Evolutionary conservation across 2,888 invertebrate genomes (phyloP), one percentile per base, ranked within the genome.

Genomic region (Drosophila mimetica): DNA sequence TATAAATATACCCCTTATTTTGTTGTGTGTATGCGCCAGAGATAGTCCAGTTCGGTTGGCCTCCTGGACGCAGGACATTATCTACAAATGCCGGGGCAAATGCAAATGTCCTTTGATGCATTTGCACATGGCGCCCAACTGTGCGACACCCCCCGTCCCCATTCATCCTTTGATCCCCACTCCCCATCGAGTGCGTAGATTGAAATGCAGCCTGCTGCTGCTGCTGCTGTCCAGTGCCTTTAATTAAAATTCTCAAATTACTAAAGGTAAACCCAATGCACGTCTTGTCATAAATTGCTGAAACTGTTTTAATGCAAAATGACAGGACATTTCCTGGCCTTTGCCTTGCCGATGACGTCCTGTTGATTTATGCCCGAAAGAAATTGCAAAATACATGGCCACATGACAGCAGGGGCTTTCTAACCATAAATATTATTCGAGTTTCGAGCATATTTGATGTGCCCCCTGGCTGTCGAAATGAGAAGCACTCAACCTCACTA

Each of bases 221-320:
- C 4, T 2, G 28, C 58, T 75, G 55, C 47, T 54, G 54, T 69
- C 53, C 60, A 77, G 69, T 71, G 83, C 75, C 77, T 80, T 80
- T 80, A 80, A 80, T 80, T 80, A 80, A 83, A 83, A 80, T 80
- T 80, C 80, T 61, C 65, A 71, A 80, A 83, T 79, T 80, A 77
- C 78, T 77, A 75, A 76, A 83, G 77, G 80, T 77, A 73, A 79
- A 71, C 71, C 52, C 36, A 76, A 59, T 63, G 66, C 66, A 59
- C 61, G 75, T 57, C 58, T 67, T 57, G 61, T 57, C 55, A 63
- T 74, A 80, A 77, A 77, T 77, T 80, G 34, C 59, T 47, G 34
- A 54, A 77, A 61, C 70, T 65, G 60, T 76, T 70, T 74, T 64
- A 73, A 55, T 66, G 32, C 42, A 20, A 50, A 48, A 46, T 54